Conservation (phyloP, 2,797 vertebrate species). For the Podargus strigoides region DNA sequence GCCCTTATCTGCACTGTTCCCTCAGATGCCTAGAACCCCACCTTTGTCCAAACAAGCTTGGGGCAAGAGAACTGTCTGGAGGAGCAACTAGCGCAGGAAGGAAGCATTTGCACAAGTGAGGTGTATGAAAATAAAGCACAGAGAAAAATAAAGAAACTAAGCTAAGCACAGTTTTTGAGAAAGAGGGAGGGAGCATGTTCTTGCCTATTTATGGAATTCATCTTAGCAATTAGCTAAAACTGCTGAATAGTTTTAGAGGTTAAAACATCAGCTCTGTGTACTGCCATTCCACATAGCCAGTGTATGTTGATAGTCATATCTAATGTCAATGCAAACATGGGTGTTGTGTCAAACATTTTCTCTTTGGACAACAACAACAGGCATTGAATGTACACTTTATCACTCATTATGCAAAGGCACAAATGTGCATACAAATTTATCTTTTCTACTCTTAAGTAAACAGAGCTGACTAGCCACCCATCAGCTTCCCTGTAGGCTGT, state of each 20-base stretch:
- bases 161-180: not conserved
- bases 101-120: not conserved
- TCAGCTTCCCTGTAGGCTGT: not conserved
- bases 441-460: not conserved
- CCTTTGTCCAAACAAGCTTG: not conserved
- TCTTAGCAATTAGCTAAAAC: not conserved
- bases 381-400: not conserved
- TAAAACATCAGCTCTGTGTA: not conserved
- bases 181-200: not conserved
- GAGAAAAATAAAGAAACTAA: not conserved
- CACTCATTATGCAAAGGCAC: not conserved
- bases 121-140: not conserved
- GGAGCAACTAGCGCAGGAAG: not conserved
- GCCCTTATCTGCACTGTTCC: not conserved
- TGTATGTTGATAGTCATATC: not conserved
- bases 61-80: not conserved
- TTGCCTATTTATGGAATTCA: not conserved
- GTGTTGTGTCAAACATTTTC: not conserved
- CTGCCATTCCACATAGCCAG: not conserved
- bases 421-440: not conserved
- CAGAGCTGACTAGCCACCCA: not conserved
- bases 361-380: not conserved
- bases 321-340: not conserved
- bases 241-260: not conserved
- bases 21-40: not conserved